Percentiles rank a stretch among this genome's conserved stretches.
These are phyloP conservation scores for Ctenoplectra terminalis DNA, from an alignment of 1,140 invertebrate species.

Conservation along the genomic window DNA sequence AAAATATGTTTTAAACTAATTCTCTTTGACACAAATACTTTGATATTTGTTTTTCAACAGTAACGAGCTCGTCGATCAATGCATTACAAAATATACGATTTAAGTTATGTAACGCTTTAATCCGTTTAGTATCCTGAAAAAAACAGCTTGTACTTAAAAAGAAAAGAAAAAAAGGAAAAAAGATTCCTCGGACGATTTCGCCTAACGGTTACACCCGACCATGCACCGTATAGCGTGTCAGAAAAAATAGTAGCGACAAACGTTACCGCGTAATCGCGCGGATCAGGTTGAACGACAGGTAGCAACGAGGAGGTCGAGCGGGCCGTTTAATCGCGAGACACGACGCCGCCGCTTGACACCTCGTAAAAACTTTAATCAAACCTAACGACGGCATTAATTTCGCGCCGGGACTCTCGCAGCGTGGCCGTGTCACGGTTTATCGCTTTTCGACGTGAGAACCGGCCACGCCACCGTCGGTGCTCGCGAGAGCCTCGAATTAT, in stretches of 20 bases:
- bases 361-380: conserved; percentile 75
- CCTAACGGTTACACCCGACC: not conserved
- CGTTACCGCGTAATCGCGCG: not conserved
- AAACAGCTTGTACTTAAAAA: not conserved
- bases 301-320: conserved; percentile 22
- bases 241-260: conserved; percentile 4
- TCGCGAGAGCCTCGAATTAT: conserved; percentile 56
- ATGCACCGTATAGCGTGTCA: not conserved
- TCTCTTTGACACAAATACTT: no score
- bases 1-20: no score
- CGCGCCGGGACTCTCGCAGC: conserved; percentile 27
- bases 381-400: conserved; percentile 64
- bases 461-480: not conserved
- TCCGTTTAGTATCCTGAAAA: not conserved
- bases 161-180: not conserved
- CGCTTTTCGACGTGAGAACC: conserved; percentile 51
- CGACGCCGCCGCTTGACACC: conserved; percentile 67
- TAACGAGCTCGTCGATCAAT: no score
- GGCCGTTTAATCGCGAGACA: conserved; percentile 66
- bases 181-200: not conserved
- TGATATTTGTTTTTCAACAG: no score
- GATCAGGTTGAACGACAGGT: conserved; percentile 34
- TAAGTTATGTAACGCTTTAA: no score
- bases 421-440: conserved; percentile 34
- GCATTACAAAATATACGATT: not conserved